Evolutionary conservation across 2,797 vertebrate genomes (phyloP), one percentile per base, ranked within the genome.

Genomic region (Podargus strigoides): DNA sequence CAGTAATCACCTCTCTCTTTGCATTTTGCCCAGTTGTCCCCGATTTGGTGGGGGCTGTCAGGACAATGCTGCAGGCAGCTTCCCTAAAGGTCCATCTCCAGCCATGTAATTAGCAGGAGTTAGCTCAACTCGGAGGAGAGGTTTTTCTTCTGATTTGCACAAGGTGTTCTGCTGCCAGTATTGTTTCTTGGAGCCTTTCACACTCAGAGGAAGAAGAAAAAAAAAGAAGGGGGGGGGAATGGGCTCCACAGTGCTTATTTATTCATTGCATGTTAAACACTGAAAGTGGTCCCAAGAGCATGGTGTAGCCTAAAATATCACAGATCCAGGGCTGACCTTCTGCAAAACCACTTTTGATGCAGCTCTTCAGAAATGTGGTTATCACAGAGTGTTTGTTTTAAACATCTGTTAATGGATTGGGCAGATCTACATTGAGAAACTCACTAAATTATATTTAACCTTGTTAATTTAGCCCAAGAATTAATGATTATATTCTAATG

Each of bases 401-500:
- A 92, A 91, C 12, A 62, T 66, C 44, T 73, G 60, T 76, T 94
- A 94, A 97, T 91, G 85, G 81, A 87, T 85, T 0, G 0, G 23
- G 77, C 64, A 94, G 88, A 91, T 37, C 63, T 91, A 88, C 24
- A n/a, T 24, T 24, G 73, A 94, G 30, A 69, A 86, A 86, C n/a
- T 66, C 70, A 74, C 59, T 63, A 60, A 75, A 78, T 91, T 88
- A 62, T 79, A 93, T 67, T 93, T 92, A 92, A 90, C 44, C 83
- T 60, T 73, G 58, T 79, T 95, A 94, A 95, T 90, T 93, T 93
- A 87, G 74, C 77, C 88, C 56, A 79, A 79, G 63, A 90, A 90
- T 91, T 87, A 85, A 95, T 82, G 16, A 62, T 42, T 87, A 18
- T 67, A 89, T 91, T 85, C 70, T 91, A 87, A 93, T 89, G 70